Base-by-base conservation (phyloP, 2,888 invertebrate genomes). In the Protonemura montana region DNA sequence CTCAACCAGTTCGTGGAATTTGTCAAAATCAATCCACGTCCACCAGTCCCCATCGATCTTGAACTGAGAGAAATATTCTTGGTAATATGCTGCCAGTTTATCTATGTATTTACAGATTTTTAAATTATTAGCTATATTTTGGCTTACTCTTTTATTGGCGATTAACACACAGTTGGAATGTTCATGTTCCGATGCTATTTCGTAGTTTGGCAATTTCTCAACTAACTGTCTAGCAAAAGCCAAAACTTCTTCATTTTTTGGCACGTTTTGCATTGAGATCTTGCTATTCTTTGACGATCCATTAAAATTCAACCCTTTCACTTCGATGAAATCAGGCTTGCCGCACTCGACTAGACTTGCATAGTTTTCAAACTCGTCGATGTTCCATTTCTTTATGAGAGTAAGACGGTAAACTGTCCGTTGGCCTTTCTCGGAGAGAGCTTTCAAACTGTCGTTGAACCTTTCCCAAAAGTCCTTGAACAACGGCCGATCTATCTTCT, bases 221-320 rank as follows among this genome's bases (percentile, higher is more conserved):
- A 90, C 91, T 82, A 94, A 89, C 88, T 92, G 90, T 87, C 91
- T 88, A 16, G 91, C 92, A 90, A 94, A 93, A 0, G 89, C 89
- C 1, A 93, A 90, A 0, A 93, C 93, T 89, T 94, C 94, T 88
- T 92, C 91, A 89, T 94, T 93, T 93, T 93, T 94, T 0, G 94
- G 94, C 0, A 94, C 93, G 89, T 94, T 94, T 88, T 92, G 91
- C 94, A 94, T 94, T 3, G 93, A 94, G 87, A 94, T 87, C 21
- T 89, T 89, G 87, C 90, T 90, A n/a, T 90, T 92, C 89, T 93
- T 93, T 0, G 92, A 92, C 35, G 92, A 92, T 2, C 94, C 94
- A 90, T 93, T 94, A 89, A 92, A 94, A 0, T 94, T 94, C 10
- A 94, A 94, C 85, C 93, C 93, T 92, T 94, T 94, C 76, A 94